These are phyloP conservation scores for Calephelis perditalis DNA, from an alignment of 2,888 invertebrate species.

Conservation along the genomic window DNA sequence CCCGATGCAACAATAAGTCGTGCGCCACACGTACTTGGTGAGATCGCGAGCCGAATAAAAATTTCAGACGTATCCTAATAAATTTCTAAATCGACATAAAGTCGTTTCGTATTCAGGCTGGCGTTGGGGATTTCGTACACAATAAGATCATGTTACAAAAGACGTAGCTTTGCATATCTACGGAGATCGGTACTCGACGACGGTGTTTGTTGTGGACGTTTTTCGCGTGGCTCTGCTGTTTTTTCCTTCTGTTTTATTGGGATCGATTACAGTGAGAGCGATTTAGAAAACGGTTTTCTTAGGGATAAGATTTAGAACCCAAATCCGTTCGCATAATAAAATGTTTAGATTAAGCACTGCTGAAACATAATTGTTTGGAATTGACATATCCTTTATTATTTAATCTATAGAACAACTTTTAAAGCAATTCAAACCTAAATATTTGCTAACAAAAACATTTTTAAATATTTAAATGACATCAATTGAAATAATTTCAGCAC, in stretches of 20 bases:
- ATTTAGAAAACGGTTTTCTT: neutral
- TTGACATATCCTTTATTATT: too few species aligned
- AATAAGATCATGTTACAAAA: constrained; percentile 76
- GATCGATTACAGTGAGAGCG: constrained; percentile 15
- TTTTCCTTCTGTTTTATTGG: constrained; percentile 22
- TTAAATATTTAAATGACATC: too few species aligned
- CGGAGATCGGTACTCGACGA: constrained; percentile 39
- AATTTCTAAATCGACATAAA: constrained; percentile 72
- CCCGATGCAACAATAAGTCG: constrained; percentile 55
- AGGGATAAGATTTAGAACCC: neutral
- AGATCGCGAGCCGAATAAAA: constrained; percentile 59
- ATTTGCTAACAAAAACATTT: too few species aligned
- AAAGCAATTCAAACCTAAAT: too few species aligned
- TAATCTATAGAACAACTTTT: too few species aligned
- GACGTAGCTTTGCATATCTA: constrained; percentile 67
- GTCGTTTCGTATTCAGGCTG: constrained; percentile 64
- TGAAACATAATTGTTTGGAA: too few species aligned
- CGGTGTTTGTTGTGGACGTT: constrained; percentile 23
- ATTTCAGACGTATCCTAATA: constrained; percentile 59
- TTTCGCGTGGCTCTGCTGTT: constrained; percentile 25
- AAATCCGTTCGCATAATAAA: too few species aligned
- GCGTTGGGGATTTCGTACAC: constrained; percentile 55
- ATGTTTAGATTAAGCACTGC: too few species aligned
- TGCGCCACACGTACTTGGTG: constrained; percentile 34
- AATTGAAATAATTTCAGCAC: too few species aligned